Percentiles rank a stretch among this genome's conserved stretches.
These are phyloP conservation scores for Saccostrea cuccullata DNA, from an alignment of 1,140 invertebrate genomes.

Conservation along the genomic window DNA sequence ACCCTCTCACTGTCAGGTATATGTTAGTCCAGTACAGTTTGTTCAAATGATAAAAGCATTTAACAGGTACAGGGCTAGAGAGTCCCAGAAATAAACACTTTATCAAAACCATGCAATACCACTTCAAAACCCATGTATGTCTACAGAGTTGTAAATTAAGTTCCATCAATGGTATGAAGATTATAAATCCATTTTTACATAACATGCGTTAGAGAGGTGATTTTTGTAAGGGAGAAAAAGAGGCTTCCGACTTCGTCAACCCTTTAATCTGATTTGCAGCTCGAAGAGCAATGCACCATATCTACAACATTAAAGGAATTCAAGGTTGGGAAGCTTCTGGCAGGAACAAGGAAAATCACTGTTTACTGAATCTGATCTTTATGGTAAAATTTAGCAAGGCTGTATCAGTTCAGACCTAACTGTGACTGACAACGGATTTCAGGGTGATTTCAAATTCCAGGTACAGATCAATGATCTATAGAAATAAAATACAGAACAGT, in stretches of 20 bases:
- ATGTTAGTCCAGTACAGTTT: background rate
- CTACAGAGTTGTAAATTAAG: background rate
- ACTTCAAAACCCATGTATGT: background rate
- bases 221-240: background rate
- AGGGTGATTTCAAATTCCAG: background rate
- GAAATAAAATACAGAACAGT: too few relatives aligned
- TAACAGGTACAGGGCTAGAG: background rate
- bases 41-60: background rate
- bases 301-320: constrained; percentile 5
- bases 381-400: background rate
- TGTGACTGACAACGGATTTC: background rate
- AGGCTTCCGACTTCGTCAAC: background rate
- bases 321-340: background rate
- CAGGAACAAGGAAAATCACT: background rate
- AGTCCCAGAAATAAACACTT: constrained; percentile 18
- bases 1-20: background rate
- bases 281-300: background rate
- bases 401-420: background rate
- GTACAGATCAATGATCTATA: too few relatives aligned
- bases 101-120: background rate
- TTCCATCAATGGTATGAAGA: background rate
- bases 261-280: background rate
- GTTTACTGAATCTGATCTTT: background rate
- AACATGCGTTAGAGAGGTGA: too few relatives aligned
- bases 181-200: too few relatives aligned